Evolutionary conservation across 2,797 vertebrate genomes (phyloP).

Genomic region (Hydrophis major): DNA sequence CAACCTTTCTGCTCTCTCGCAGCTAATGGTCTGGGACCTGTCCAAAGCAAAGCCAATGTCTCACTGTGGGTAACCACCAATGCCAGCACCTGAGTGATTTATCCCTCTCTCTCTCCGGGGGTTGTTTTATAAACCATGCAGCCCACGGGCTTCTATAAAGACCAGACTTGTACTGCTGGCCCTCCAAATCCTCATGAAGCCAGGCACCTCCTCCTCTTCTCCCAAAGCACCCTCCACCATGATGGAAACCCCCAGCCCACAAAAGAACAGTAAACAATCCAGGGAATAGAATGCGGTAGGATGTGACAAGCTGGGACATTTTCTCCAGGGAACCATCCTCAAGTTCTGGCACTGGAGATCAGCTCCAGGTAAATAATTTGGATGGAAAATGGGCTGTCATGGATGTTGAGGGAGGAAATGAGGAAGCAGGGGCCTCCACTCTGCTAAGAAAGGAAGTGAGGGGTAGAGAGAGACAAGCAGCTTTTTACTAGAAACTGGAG

Average conservation of each 20-base stretch:
- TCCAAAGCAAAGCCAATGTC: conserved; percentile 79
- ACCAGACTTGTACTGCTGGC: conserved; percentile 70
- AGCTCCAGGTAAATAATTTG: conserved; percentile 51
- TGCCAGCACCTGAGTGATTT: conserved; percentile 76
- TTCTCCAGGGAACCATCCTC: conserved; percentile 58
- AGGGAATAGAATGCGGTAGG: conserved; percentile 65
- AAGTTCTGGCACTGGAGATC: conserved; percentile 58
- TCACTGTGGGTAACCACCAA: conserved; percentile 78
- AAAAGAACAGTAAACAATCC: conserved; percentile 81
- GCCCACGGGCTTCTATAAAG: conserved; percentile 71
- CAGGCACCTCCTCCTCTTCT: conserved; percentile 40
- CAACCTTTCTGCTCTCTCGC: conserved; percentile 69
- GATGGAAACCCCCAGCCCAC: conserved; percentile 75
- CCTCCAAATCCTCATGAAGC: conserved; percentile 51
- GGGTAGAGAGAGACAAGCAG: background rate
- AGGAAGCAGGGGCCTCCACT: background rate
- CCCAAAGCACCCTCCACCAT: conserved; percentile 67
- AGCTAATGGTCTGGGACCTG: conserved; percentile 73
- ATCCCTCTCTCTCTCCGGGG: conserved; percentile 73
- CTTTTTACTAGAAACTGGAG: background rate
- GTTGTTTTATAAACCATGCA: conserved; percentile 71
- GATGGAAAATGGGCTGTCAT: conserved; percentile 42
- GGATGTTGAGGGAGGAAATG: conserved; percentile 11
- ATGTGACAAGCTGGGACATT: conserved; percentile 40
- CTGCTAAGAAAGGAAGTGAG: background rate